Evolutionary conservation across 2,797 vertebrate species (phyloP), one percentile per base, ranked within the genome.

Genomic region (Anas capensis): DNA sequence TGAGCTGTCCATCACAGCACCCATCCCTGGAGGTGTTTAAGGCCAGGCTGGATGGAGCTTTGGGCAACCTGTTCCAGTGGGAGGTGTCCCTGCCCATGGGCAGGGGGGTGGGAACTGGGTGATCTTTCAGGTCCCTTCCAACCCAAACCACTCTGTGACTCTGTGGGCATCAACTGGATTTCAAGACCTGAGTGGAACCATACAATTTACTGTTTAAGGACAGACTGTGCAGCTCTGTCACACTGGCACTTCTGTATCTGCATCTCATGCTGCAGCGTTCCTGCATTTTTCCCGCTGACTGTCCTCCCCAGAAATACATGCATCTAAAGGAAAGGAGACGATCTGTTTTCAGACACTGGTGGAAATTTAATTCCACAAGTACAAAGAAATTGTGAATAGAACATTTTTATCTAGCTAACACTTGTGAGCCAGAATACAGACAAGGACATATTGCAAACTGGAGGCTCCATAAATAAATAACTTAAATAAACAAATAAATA

Each of bases 331-430:
- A 86, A 95, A 76, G 1, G 3, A 66, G 4, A 1, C 23, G 7
- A 72, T 61, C 69, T 56, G 19, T 56, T 91, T 76, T 82, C 26
- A 91, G 80, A 90, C 49, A 73, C 10, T 81, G 21, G 27, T 78
- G 24, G n/a, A 93, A 93, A 92, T 72, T 77, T 27, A 79, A 85
- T 76, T 91, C 70, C n/a, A 90, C 31, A 42, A 72, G 36, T 78
- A 65, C 40, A 62, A 16, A 44, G 57, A 89, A 71, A 89, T 26
- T 78, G 20, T 78, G 65, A 92, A 75, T 38, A 66, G 40, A 88
- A 8, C 86, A 76, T 83, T 82, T 90, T 88, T 51, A 68, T 80
- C 66, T 65, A 72, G 17, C 20, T 88, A 86, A 80, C 33, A 66
- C 46, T 82, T 12, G 2, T 72, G 34, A 92, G 44, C 58, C 87